Conservation (phyloP, 2,888 invertebrate genomes). For the Euzophera pinguis region DNA sequence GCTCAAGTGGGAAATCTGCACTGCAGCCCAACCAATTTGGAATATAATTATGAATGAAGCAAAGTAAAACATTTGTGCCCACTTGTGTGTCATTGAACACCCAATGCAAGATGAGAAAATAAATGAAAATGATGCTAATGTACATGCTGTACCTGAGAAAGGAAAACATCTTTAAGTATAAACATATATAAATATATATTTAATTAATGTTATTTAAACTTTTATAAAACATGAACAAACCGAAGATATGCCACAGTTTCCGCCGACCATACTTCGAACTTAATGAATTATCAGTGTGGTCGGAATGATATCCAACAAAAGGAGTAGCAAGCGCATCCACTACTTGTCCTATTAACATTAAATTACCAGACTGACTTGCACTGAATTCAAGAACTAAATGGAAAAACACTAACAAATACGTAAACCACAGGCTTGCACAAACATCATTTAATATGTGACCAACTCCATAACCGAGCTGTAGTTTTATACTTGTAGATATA, state of each 20-base stretch:
- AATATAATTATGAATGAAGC: conserved; percentile 89
- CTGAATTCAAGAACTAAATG: conserved; percentile 80
- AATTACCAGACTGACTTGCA: conserved; percentile 78
- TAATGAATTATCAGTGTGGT: conserved; percentile 83
- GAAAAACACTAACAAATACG: conserved; percentile 92
- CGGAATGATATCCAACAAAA: conserved; percentile 91
- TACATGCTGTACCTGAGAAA: conserved; percentile 85
- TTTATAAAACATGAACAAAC: conserved; percentile 66
- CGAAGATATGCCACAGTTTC: conserved; percentile 94
- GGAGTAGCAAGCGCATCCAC: conserved; percentile 93
- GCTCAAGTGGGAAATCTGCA: conserved; percentile 94
- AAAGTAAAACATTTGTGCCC: conserved; percentile 88
- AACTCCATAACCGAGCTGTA: conserved; percentile 83
- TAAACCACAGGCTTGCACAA: conserved; percentile 96
- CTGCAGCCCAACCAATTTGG: conserved; percentile 96
- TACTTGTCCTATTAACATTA: conserved; percentile 90
- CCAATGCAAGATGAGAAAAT: conserved; percentile 89
- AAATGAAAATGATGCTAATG: conserved; percentile 90
- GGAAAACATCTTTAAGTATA: too few species aligned
- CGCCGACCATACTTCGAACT: conserved; percentile 87
- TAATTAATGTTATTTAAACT: background rate
- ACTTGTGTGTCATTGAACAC: conserved; percentile 81
- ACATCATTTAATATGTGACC: conserved; percentile 96
- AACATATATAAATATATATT: background rate
- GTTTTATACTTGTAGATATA: conserved; percentile 60